A percentile compares a stretch with the other conserved stretches of the same genome.
Evolutionary conservation across 2,113 vertebrate genomes (phyloP).

Genomic region (Cynopterus brachyotis): DNA sequence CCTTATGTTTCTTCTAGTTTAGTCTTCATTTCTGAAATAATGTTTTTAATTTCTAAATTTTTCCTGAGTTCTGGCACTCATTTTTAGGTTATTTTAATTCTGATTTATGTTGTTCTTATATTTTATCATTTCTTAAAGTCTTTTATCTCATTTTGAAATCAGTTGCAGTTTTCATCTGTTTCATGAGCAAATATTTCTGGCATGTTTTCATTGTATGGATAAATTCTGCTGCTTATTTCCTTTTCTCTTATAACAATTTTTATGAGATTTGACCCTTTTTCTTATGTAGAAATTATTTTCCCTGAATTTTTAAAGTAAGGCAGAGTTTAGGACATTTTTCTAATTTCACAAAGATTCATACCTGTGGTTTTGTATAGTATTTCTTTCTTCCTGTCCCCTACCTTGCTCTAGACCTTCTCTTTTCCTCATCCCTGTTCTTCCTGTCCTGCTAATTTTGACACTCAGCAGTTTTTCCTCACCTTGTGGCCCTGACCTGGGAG

Average conservation of each 20-base stretch:
- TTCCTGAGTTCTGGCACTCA: neutral
- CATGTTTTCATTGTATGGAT: neutral
- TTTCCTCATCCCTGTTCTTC: neutral
- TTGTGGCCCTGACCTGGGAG: neutral
- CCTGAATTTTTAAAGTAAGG: neutral
- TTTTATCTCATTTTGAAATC: neutral
- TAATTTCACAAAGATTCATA: neutral
- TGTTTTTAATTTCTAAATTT: neutral
- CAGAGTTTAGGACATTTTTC: neutral
- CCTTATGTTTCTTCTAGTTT: neutral
- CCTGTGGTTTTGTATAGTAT: neutral
- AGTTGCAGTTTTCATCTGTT: neutral
- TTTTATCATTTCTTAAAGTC: neutral
- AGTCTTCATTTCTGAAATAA: neutral
- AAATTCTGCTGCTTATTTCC: neutral
- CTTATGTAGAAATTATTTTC: neutral
- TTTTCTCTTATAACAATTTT: neutral
- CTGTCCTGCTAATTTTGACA: neutral
- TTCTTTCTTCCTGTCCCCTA: neutral
- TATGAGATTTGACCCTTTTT: constrained; percentile 27
- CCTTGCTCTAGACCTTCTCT: neutral
- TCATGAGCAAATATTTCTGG: neutral
- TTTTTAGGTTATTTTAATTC: constrained; percentile 25
- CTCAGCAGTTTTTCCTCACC: neutral
- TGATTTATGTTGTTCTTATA: neutral